A percentile compares a stretch with the other conserved stretches of the same genome.
Conservation (phyloP, 1,140 invertebrate genomes). For the Bombus confusus region DNA sequence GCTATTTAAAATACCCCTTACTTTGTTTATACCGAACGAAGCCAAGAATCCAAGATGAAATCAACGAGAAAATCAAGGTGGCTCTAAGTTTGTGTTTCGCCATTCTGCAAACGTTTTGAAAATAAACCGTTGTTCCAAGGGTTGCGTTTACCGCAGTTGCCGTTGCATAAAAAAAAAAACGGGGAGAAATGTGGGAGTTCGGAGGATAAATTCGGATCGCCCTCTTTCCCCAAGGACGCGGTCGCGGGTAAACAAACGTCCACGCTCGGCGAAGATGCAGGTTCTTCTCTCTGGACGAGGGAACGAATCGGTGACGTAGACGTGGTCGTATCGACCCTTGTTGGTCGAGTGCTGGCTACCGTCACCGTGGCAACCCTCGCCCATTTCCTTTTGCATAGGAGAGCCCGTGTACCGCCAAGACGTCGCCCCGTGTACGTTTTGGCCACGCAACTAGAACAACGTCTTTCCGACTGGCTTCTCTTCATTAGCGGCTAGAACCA, state of each 20-base stretch:
- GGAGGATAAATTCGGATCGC: neutral
- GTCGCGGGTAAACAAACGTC: slow-evolving; percentile 16
- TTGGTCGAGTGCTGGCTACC: slow-evolving; percentile 51
- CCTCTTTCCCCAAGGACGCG: neutral
- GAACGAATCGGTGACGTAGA: slow-evolving; percentile 66
- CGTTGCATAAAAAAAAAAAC: neutral
- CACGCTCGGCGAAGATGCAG: neutral
- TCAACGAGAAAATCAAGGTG: neutral
- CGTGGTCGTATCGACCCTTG: slow-evolving; percentile 70
- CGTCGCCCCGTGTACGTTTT: slow-evolving; percentile 21
- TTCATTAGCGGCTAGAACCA: slow-evolving; percentile 51
- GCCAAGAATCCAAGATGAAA: neutral
- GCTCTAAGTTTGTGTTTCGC: neutral
- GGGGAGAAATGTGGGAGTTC: neutral
- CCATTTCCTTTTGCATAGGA: slow-evolving; percentile 67
- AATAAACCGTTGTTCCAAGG: neutral
- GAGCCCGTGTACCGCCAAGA: slow-evolving; percentile 20
- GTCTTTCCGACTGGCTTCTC: slow-evolving; percentile 13
- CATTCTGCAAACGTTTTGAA: neutral
- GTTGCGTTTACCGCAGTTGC: neutral
- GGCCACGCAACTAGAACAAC: slow-evolving; percentile 2
- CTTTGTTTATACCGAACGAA: neutral
- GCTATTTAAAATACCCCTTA: neutral
- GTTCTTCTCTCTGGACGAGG: slow-evolving; percentile 19
- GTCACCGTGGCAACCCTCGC: slow-evolving; percentile 72